Percentiles rank a stretch among this genome's conserved stretches.
Conservation (phyloP, 2,113 vertebrate genomes). For the Gorsachius goisagi region DNA sequence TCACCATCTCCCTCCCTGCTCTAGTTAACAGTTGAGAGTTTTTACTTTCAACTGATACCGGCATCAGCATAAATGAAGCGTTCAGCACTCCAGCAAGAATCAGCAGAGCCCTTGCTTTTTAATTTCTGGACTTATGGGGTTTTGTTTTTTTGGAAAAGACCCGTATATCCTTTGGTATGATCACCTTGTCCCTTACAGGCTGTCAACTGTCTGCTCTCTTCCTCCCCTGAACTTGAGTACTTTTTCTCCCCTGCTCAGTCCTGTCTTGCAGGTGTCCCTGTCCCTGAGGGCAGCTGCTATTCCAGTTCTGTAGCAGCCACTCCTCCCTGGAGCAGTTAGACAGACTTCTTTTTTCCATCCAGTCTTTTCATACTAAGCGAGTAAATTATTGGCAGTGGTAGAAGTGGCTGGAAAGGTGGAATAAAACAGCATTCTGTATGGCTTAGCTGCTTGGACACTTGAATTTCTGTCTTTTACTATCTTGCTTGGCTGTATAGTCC, state of each 20-base stretch:
- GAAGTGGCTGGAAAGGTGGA: not conserved
- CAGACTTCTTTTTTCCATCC: not conserved
- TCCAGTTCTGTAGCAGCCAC: not conserved
- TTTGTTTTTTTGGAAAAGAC: not conserved
- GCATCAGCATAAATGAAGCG: not conserved
- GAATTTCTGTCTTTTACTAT: not conserved
- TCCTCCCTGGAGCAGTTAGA: not conserved
- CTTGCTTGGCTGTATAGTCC: not conserved
- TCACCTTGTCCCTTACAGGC: not conserved
- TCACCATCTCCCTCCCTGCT: not conserved
- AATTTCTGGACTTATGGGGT: not conserved
- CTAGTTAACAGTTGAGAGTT: accelerated
- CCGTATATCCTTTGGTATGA: not conserved
- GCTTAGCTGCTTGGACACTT: not conserved
- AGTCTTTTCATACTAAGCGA: not conserved
- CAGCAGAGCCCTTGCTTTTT: not conserved
- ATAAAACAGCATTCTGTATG: not conserved
- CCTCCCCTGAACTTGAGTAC: not conserved
- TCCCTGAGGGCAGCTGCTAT: not conserved
- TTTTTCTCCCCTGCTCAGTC: not conserved
- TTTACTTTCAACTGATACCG: not conserved
- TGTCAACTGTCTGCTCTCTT: not conserved
- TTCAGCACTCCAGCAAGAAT: not conserved
- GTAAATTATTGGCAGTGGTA: not conserved
- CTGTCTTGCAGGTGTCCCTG: not conserved